A percentile compares a stretch with the other conserved stretches of the same genome.
Evolutionary conservation across 1,140 invertebrate species (phyloP).

Genomic region (Bombus affinis): DNA sequence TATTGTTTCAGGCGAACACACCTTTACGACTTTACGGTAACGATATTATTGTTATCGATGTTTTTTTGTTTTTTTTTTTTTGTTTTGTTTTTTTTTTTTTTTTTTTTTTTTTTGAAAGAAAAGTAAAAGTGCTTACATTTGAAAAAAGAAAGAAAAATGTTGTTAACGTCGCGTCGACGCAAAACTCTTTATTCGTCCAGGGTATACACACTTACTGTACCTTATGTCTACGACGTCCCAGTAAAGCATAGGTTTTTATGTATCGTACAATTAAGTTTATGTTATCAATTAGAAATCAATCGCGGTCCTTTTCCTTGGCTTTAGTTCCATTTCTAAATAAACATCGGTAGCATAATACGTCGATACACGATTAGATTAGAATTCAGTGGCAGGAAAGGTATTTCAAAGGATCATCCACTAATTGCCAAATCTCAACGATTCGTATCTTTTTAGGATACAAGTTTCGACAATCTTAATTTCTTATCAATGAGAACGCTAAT

Average conservation of each 20-base stretch:
- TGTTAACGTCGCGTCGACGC: slow-evolving; percentile 8
- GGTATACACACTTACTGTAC: neutral
- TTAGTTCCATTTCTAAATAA: too few species aligned
- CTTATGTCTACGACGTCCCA: neutral
- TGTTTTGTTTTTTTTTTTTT: too few species aligned
- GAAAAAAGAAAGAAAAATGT: neutral
- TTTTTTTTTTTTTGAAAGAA: too few species aligned
- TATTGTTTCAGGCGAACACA: neutral
- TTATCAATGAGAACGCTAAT: too few species aligned
- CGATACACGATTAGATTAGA: too few species aligned
- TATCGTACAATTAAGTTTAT: too few species aligned
- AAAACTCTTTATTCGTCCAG: slow-evolving; percentile 39
- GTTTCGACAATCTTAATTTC: too few species aligned
- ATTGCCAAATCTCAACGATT: neutral
- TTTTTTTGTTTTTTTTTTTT: neutral
- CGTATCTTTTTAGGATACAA: too few species aligned
- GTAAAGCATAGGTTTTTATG: too few species aligned
- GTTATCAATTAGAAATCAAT: neutral
- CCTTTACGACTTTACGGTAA: neutral
- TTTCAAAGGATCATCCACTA: too few species aligned
- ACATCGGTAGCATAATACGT: too few species aligned
- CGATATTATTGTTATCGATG: neutral
- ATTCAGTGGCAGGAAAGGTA: fast-evolving
- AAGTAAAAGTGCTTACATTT: slow-evolving; percentile 39
- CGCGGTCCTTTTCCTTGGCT: neutral